A percentile compares a stretch with the other conserved stretches of the same genome.
Evolutionary conservation across 2,113 vertebrate species (phyloP).

Genomic region (Chaetops frenatus): DNA sequence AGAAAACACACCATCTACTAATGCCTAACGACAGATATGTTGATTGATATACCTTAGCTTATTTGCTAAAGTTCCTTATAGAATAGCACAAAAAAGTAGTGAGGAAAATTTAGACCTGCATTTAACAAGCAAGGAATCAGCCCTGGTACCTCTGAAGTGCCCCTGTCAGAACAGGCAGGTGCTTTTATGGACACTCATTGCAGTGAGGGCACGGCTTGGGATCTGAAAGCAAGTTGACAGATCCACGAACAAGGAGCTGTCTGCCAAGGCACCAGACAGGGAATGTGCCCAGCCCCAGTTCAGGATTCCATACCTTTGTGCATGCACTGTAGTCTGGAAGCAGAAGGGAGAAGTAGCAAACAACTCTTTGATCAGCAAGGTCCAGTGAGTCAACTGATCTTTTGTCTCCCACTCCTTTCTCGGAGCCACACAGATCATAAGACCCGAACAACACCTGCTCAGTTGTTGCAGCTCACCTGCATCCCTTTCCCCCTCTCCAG

Average conservation of each 20-base stretch:
- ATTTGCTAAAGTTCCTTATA: not conserved
- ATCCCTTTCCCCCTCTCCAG: not conserved
- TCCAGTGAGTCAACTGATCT: not conserved
- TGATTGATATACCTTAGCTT: not conserved
- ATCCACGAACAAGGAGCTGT: not conserved
- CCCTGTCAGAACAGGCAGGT: not conserved
- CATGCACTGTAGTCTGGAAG: not conserved
- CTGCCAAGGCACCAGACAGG: not conserved
- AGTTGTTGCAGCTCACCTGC: not conserved
- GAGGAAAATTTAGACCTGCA: not conserved
- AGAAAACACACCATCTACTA: not conserved
- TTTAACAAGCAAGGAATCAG: not conserved
- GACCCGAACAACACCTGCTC: not conserved
- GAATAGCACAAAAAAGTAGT: not conserved
- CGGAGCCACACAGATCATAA: not conserved
- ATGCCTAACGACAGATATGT: not conserved
- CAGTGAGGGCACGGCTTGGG: not conserved
- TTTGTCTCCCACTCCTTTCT: not conserved
- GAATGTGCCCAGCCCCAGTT: not conserved
- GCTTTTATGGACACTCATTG: not conserved
- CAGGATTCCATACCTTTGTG: not conserved
- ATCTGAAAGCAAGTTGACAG: not conserved
- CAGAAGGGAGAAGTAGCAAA: not conserved
- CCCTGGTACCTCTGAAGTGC: not conserved
- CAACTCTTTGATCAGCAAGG: not conserved